Percentiles rank a stretch among this genome's conserved stretches.
Conservation (phyloP, 2,113 vertebrate genomes). For the Apodemus sylvaticus region DNA sequence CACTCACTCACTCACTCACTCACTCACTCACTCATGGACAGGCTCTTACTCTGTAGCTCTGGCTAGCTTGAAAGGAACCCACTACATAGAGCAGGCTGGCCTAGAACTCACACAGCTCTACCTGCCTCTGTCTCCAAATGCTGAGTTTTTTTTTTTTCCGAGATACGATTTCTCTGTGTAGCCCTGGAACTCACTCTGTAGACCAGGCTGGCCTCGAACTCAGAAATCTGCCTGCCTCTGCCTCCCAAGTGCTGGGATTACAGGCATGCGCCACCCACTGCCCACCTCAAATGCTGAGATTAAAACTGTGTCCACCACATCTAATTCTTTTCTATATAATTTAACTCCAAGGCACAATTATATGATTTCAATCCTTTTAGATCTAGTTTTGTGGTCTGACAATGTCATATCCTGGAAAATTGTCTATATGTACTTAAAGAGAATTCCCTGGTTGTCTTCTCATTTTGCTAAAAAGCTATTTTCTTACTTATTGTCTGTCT, state of each 20-base stretch:
- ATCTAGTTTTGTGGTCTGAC: constrained; percentile 26
- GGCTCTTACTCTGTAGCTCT: not conserved
- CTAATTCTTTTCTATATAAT: not conserved
- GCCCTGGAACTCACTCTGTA: too few species aligned
- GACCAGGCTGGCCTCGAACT: too few species aligned
- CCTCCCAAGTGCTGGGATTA: too few species aligned
- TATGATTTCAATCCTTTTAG: constrained; percentile 37
- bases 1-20: too few species aligned
- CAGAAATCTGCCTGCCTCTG: too few species aligned
- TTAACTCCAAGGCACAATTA: not conserved
- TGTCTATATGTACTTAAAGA: not conserved
- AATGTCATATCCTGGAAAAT: constrained; percentile 13
- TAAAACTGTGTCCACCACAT: not conserved
- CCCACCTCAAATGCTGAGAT: not conserved
- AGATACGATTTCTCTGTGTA: too few species aligned
- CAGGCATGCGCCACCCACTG: too few species aligned
- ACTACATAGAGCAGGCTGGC: not conserved
- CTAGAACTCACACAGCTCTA: not conserved
- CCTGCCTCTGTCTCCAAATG: not conserved
- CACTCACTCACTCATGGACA: too few species aligned
- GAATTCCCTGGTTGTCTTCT: not conserved
- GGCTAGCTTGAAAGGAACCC: not conserved
- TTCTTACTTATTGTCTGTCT: not conserved
- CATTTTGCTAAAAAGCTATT: not conserved
- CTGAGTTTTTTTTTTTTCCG: too few species aligned